Evolutionary conservation across 2,888 invertebrate species (phyloP).

Genomic region (Mystacides longicornis): DNA sequence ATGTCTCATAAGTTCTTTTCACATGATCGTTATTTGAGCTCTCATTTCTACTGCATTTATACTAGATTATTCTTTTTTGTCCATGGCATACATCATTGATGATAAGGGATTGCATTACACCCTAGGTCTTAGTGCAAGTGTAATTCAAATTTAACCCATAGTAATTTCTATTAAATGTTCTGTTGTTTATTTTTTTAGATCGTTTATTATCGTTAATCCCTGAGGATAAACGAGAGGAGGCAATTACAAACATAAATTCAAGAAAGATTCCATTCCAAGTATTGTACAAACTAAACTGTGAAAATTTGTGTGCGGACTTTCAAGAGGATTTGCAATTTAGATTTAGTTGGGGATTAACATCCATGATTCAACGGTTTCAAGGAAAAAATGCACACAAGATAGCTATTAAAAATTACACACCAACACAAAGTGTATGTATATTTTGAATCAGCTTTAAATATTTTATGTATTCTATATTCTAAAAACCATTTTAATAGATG

Average conservation of each 20-base stretch:
- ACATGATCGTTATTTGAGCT: too few species aligned
- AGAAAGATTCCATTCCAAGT: constrained; percentile 88
- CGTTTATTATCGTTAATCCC: constrained; percentile 83
- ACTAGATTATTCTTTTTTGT: too few species aligned
- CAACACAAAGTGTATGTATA: neutral
- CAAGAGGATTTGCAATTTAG: constrained; percentile 93
- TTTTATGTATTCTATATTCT: too few species aligned
- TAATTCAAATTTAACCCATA: too few species aligned
- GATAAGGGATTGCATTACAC: too few species aligned
- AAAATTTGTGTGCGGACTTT: constrained; percentile 95
- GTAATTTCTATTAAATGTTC: too few species aligned
- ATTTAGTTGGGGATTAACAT: constrained; percentile 88
- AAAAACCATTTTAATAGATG: too few species aligned
- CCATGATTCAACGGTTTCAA: constrained; percentile 79
- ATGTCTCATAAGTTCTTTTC: too few species aligned
- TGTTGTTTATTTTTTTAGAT: constrained; percentile 38
- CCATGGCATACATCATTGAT: too few species aligned
- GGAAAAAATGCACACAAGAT: constrained; percentile 38
- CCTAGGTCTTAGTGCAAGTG: too few species aligned
- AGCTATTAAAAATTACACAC: neutral
- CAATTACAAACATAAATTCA: constrained; percentile 48
- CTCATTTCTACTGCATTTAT: too few species aligned
- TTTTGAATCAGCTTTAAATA: neutral
- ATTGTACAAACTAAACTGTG: constrained; percentile 88
- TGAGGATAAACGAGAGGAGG: constrained; percentile 48